Percentiles rank a stretch among this genome's conserved stretches.
These are phyloP conservation scores for Drosophila nikananu DNA, from an alignment of 1,140 invertebrate species.

Conservation along the genomic window DNA sequence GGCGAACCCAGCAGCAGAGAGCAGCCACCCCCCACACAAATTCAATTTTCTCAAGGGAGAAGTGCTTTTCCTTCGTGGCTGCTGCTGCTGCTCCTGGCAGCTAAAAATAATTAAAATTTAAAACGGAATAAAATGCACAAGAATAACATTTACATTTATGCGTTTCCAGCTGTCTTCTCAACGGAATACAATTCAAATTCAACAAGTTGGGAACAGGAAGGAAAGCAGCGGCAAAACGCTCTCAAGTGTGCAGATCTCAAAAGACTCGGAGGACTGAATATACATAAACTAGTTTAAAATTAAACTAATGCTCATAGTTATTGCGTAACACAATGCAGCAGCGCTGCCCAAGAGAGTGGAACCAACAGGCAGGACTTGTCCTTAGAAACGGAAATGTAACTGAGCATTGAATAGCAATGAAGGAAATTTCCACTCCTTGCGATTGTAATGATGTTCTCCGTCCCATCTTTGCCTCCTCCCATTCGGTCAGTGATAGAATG, in stretches of 20 bases:
- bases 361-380: constrained; percentile 4
- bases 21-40: constrained; percentile 26
- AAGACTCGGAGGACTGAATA: constrained; percentile 29
- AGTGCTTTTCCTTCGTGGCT: constrained; percentile 14
- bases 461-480: background rate
- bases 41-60: constrained; percentile 55
- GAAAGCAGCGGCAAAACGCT: constrained; percentile 43
- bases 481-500: constrained; percentile 12
- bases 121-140: constrained; percentile 74
- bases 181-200: constrained; percentile 69
- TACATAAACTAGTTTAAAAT: constrained; percentile 72
- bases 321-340: constrained; percentile 57
- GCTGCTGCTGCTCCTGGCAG: constrained; percentile 39
- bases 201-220: constrained; percentile 61
- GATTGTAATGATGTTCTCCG: constrained; percentile 43
- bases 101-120: constrained; percentile 78
- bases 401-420: constrained; percentile 54
- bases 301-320: constrained; percentile 75
- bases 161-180: constrained; percentile 49
- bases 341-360: constrained; percentile 32
- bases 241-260: constrained; percentile 53
- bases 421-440: constrained; percentile 29
- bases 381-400: constrained; percentile 49
- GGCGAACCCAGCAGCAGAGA: background rate
- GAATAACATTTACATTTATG: constrained; percentile 78